A percentile compares a stretch with the other conserved stretches of the same genome.
Evolutionary conservation across 2,888 invertebrate genomes (phyloP).

Genomic region (Periphyllus acericola): DNA sequence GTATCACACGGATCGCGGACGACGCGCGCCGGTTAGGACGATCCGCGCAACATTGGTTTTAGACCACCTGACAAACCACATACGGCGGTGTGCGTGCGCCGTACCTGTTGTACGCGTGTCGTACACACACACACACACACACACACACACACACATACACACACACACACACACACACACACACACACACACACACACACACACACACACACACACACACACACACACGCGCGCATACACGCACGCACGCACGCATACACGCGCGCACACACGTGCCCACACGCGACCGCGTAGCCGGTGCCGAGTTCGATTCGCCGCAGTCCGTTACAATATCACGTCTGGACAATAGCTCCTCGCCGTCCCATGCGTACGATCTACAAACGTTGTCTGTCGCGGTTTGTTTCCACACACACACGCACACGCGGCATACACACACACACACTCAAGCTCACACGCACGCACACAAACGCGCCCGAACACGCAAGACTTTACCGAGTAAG

Average conservation of each 20-base stretch:
- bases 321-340: conserved; percentile 43
- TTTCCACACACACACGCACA: no score
- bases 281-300: neutral
- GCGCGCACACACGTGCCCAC: neutral
- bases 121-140: no score
- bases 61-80: neutral
- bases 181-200: neutral
- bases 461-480: neutral
- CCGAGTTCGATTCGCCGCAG: conserved; percentile 33
- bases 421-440: no score
- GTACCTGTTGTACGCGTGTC: neutral
- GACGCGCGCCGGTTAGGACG: no score
- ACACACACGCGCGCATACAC: neutral
- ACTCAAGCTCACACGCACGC: no score
- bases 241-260: neutral
- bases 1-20: no score
- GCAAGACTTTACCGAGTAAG: neutral
- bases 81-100: no score
- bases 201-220: neutral
- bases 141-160: neutral
- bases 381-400: no score
- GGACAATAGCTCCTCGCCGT: conserved; percentile 36
- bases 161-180: neutral
- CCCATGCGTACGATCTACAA: neutral
- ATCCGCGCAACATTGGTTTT: no score